A percentile compares a stretch with the other conserved stretches of the same genome.
Conservation (phyloP, 1,140 invertebrate genomes). For the Micrasema minimum region DNA sequence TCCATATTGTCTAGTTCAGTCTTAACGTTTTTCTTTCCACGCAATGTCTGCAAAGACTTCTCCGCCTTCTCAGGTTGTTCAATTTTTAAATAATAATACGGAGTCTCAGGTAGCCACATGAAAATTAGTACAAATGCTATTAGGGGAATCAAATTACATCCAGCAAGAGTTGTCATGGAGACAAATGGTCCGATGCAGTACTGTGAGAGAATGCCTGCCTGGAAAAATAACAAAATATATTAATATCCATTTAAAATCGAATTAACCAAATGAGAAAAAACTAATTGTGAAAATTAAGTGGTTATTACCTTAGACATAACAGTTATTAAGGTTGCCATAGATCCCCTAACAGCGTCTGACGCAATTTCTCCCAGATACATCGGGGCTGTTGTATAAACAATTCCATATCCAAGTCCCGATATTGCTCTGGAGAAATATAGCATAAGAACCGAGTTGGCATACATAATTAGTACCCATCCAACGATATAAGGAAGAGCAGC, state of each 20-base stretch:
- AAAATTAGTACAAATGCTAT: slow-evolving; percentile 73
- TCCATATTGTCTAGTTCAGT: slow-evolving; percentile 73
- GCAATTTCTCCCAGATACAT: slow-evolving; percentile 77
- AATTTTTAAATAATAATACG: slow-evolving; percentile 74
- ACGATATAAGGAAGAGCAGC: slow-evolving; percentile 70
- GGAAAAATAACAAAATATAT: not conserved
- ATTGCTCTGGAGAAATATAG: slow-evolving; percentile 68
- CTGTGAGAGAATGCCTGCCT: slow-evolving; percentile 75
- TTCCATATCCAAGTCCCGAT: slow-evolving; percentile 75
- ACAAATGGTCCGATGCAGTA: slow-evolving; percentile 74
- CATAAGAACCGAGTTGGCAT: slow-evolving; percentile 62
- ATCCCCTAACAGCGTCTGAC: slow-evolving; percentile 74
- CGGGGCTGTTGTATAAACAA: slow-evolving; percentile 72
- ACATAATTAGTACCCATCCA: slow-evolving; percentile 75
- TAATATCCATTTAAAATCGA: not conserved
- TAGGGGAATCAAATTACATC: slow-evolving; percentile 69
- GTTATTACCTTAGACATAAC: slow-evolving; percentile 66
- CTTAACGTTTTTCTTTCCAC: slow-evolving; percentile 69
- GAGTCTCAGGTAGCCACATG: slow-evolving; percentile 81
- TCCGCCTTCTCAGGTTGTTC: slow-evolving; percentile 71
- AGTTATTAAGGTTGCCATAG: slow-evolving; percentile 76
- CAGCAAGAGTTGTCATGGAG: slow-evolving; percentile 68
- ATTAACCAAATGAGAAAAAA: not conserved
- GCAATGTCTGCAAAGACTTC: slow-evolving; percentile 70
- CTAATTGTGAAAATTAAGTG: not conserved